These are phyloP conservation scores for Meiosimyza platycephala DNA, from an alignment of 2,888 invertebrate genomes.

Conservation along the genomic window DNA sequence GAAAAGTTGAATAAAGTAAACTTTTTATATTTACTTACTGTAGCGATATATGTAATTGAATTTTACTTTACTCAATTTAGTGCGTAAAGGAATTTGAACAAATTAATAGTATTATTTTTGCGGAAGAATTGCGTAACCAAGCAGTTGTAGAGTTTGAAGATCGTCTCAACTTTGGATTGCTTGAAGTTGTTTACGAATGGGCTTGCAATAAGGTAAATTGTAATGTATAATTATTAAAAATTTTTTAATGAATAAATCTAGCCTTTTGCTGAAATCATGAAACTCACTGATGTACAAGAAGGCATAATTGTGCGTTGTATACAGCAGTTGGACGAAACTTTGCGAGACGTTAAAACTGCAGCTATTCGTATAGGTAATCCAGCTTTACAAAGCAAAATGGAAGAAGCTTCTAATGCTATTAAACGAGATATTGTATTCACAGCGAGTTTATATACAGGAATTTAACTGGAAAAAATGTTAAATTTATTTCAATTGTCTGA, in stretches of 20 bases:
- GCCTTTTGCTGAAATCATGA: slow-evolving; percentile 94
- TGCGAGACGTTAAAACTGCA: slow-evolving; percentile 90
- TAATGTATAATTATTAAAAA: not conserved
- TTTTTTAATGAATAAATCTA: slow-evolving; percentile 58
- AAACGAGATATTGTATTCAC: slow-evolving; percentile 98
- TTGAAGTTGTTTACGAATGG: slow-evolving; percentile 96
- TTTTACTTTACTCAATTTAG: slow-evolving; percentile 62
- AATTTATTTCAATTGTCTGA: not conserved
- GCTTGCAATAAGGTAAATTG: slow-evolving; percentile 82
- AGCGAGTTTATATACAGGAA: slow-evolving; percentile 88
- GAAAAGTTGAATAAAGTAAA: slow-evolving; percentile 57
- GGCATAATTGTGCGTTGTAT: slow-evolving; percentile 98
- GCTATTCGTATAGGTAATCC: slow-evolving; percentile 95
- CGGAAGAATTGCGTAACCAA: slow-evolving; percentile 70
- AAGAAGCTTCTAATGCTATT: slow-evolving; percentile 90
- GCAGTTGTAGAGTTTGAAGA: slow-evolving; percentile 69
- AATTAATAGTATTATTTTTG: slow-evolving; percentile 76
- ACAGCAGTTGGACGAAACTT: slow-evolving; percentile 93
- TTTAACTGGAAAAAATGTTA: slow-evolving; percentile 46
- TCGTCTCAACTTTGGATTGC: slow-evolving; percentile 88
- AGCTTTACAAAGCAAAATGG: slow-evolving; percentile 91
- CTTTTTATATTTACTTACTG: slow-evolving; percentile 16
- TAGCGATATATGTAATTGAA: not conserved
- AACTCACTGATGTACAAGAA: slow-evolving; percentile 93
- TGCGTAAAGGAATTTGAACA: slow-evolving; percentile 78